Percentiles rank a stretch among this genome's conserved stretches.
Evolutionary conservation across 2,113 vertebrate genomes (phyloP).

Genomic region (Myotis lucifugus): DNA sequence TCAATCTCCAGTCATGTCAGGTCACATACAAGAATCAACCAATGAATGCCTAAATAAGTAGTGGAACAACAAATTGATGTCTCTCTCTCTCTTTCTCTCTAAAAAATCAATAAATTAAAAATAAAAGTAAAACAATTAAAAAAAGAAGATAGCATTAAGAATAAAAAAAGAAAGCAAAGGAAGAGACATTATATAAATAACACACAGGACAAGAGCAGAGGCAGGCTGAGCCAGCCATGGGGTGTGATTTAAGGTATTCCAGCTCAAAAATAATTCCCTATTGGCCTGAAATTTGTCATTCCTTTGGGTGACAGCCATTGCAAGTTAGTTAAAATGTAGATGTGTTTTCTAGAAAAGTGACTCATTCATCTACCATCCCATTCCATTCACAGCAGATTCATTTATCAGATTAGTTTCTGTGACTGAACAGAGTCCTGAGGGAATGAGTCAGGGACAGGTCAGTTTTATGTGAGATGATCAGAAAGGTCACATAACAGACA

Average conservation of each 20-base stretch:
- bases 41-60: not conserved
- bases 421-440: not conserved
- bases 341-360: not conserved
- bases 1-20: not conserved
- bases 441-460: not conserved
- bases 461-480: not conserved
- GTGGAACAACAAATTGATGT: not conserved
- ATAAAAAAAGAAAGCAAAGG: conserved; percentile 6
- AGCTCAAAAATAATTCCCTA: not conserved
- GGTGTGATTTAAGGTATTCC: not conserved
- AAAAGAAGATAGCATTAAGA: not conserved
- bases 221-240: not conserved
- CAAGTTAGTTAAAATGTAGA: conserved; percentile 37
- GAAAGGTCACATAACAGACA: not conserved
- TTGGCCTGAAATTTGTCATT: not conserved
- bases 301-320: not conserved
- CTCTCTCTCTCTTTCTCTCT: not conserved
- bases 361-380: not conserved
- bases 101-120: not conserved
- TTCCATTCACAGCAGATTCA: not conserved
- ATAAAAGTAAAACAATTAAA: not conserved
- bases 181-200: not conserved
- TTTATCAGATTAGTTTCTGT: not conserved
- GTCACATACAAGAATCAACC: not conserved
- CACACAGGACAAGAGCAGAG: not conserved